Percentiles rank a stretch among this genome's conserved stretches.
These are phyloP conservation scores for Porites rus DNA, from an alignment of 92 coral and sea anemone species.

Conservation along the genomic window DNA sequence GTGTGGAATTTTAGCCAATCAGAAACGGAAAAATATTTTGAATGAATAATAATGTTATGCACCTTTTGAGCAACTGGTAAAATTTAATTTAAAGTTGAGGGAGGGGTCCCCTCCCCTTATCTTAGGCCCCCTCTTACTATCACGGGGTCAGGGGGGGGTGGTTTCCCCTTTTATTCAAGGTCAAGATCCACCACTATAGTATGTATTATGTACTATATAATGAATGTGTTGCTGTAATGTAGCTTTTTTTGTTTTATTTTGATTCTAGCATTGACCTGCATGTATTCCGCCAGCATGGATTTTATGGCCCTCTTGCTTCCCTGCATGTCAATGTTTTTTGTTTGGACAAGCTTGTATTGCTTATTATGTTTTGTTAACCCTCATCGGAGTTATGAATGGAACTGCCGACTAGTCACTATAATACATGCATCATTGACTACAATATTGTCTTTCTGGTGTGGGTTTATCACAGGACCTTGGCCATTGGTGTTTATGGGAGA, in stretches of 20 bases:
- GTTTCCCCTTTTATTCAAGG: too few species aligned
- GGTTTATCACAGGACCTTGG: slow-evolving; percentile 92
- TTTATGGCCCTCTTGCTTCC: slow-evolving; percentile 12
- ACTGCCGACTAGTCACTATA: slow-evolving; percentile 84
- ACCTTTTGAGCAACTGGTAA: too few species aligned
- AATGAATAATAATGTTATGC: too few species aligned
- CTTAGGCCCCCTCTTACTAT: too few species aligned
- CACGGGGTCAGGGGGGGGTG: too few species aligned
- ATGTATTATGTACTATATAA: too few species aligned
- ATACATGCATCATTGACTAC: slow-evolving; percentile 81
- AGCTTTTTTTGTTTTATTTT: neutral
- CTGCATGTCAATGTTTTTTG: slow-evolving; percentile 61
- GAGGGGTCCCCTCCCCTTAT: too few species aligned
- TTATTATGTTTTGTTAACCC: slow-evolving; percentile 72
- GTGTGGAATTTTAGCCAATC: too few species aligned
- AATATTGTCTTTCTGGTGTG: slow-evolving; percentile 78
- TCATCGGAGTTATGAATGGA: slow-evolving; percentile 84
- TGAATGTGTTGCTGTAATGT: neutral
- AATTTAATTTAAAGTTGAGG: too few species aligned
- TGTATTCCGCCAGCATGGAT: slow-evolving; percentile 1
- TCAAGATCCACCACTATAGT: too few species aligned
- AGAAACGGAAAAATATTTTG: too few species aligned
- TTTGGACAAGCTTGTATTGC: slow-evolving; percentile 80
- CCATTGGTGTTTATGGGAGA: slow-evolving; percentile 89
- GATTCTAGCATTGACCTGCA: neutral